Evolutionary conservation across 2,113 vertebrate genomes (phyloP), one percentile per base, ranked within the genome.

Genomic region (Forbesichthys agassizii): DNA sequence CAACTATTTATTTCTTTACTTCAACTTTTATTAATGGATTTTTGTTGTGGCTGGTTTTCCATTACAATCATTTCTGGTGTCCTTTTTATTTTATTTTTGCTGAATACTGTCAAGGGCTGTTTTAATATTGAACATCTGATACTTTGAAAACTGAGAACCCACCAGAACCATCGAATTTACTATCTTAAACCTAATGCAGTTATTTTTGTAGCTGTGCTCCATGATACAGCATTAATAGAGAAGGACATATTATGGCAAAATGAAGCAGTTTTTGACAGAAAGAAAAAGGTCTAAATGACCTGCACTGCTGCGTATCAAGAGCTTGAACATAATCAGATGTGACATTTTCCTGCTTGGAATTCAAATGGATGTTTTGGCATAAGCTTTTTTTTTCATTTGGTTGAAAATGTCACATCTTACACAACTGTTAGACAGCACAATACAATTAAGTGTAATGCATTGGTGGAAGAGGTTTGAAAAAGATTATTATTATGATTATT

Each of bases 21-120:
- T 42, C 36, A 42, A 6, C 36, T 42, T 42, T 7, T 5, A 42
- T 42, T 42, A 42, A 42, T 42, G 36, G 36, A 70, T 64, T 20
- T 60, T 55, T 68, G n/a, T 52, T 75, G 42, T 33, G 70, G 2
- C 7, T 42, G 67, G 20, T 66, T 61, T 48, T 57, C 16, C 65
- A 74, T 69, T 48, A 60, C 80, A 64, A 4, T 56, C 49, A 73
- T 64, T 49, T 27, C 11, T 58, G 66, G 68, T 55, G 59, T 80
- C 68, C 48, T 56, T 71, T 73, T 3, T 27, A 27, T 27, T 27
- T 27, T 27, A 27, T 27, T 75, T 68, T 46, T 70, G 16, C 0
- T 48, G 9, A 64, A 61, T 5, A 5, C 20, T 20, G 53, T 63
- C 11, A 27, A 6, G 13, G 27, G 52, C 18, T 61, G 3, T 51